These are phyloP conservation scores for Entomobrya multifasciata DNA, from an alignment of 2,888 invertebrate genomes.

Conservation along the genomic window DNA sequence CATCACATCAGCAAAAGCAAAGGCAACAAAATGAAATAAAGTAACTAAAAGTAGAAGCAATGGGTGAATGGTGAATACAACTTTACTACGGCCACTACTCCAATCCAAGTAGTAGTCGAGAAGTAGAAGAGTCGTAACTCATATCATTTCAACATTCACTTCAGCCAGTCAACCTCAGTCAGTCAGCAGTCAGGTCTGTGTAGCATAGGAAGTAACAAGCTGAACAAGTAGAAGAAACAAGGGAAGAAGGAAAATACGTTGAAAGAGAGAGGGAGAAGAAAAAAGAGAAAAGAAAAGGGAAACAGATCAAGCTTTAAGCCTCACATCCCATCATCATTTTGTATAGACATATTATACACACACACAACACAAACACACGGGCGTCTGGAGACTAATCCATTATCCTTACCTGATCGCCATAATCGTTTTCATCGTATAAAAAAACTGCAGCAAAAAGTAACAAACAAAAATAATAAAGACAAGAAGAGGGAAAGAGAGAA, in stretches of 20 bases:
- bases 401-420: slow-evolving; percentile 65
- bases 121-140: slow-evolving; percentile 65
- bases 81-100: slow-evolving; percentile 18
- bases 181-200: slow-evolving; percentile 72
- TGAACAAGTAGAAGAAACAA: slow-evolving; percentile 1
- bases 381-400: slow-evolving; percentile 70
- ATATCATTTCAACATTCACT: slow-evolving; percentile 73
- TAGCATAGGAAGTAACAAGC: slow-evolving; percentile 68
- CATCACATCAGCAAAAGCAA: slow-evolving; percentile 17
- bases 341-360: not conserved
- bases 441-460: slow-evolving; percentile 9
- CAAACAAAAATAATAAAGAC: slow-evolving; percentile 43
- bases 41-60: slow-evolving; percentile 71
- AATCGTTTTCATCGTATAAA: slow-evolving; percentile 4
- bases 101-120: slow-evolving; percentile 20
- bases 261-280: slow-evolving; percentile 62
- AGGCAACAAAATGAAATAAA: slow-evolving; percentile 72
- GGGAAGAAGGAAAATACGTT: slow-evolving; percentile 68
- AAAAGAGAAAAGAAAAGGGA: slow-evolving; percentile 39
- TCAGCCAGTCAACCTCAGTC: slow-evolving; percentile 73
- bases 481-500: slow-evolving; percentile 26
- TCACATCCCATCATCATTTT: not conserved
- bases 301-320: slow-evolving; percentile 57
- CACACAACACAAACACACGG: slow-evolving; percentile 1
- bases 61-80: slow-evolving; percentile 70